Evolutionary conservation across 1,140 invertebrate genomes (phyloP).

Genomic region (Zaprionus nigranus): DNA sequence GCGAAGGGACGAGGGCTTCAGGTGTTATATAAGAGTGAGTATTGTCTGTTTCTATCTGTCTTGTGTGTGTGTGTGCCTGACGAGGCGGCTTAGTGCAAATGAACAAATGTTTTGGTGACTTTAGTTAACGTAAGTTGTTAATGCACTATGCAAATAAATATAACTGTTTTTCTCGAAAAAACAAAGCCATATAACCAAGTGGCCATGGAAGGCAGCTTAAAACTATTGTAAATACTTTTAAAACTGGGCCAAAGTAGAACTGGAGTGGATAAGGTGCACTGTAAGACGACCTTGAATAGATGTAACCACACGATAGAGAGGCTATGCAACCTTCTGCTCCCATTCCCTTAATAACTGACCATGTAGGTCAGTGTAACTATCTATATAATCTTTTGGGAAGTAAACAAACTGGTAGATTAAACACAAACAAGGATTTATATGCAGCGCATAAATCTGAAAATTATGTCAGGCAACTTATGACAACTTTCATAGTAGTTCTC

Average conservation of each 20-base stretch:
- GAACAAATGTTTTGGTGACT: background rate
- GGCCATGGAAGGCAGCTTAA: background rate
- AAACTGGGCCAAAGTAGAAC: slow-evolving; percentile 1
- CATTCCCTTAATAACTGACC: background rate
- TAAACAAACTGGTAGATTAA: background rate
- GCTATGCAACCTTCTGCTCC: too few relatives aligned
- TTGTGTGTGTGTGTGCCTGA: slow-evolving; percentile 1
- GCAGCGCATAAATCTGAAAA: background rate
- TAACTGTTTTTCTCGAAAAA: background rate
- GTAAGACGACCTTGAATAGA: background rate
- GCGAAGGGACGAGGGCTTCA: background rate
- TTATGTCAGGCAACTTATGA: slow-evolving; percentile 7
- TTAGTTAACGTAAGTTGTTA: slow-evolving; percentile 1
- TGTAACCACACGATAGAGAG: background rate
- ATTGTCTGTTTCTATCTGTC: background rate
- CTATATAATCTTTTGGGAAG: background rate
- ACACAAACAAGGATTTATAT: background rate
- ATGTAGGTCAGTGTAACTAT: background rate
- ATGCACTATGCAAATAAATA: slow-evolving; percentile 1
- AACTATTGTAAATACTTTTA: slow-evolving; percentile 1
- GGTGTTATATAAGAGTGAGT: slow-evolving; percentile 1
- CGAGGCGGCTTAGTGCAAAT: background rate
- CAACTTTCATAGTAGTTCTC: slow-evolving; percentile 7
- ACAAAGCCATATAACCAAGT: background rate
- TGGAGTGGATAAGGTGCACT: background rate